Evolutionary conservation across 2,113 vertebrate genomes (phyloP).

Genomic region (Xiphophorus couchianus): DNA sequence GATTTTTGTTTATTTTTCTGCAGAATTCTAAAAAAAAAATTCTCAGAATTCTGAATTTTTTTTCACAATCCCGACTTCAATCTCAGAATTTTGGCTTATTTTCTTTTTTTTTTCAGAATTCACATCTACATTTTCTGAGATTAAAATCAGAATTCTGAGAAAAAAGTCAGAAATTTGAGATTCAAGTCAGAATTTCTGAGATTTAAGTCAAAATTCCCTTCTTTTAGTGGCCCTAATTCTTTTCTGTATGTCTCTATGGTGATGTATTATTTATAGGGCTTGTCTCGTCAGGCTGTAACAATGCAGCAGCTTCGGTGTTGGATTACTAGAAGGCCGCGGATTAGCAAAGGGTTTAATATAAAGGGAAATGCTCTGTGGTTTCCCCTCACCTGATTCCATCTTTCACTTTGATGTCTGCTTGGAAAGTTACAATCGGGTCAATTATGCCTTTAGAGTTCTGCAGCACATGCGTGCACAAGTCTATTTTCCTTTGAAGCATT

Average conservation of each 20-base stretch:
- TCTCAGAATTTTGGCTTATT: no score
- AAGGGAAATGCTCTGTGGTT: constrained; percentile 25
- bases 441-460: constrained; percentile 12
- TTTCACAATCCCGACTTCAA: no score
- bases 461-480: not conserved
- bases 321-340: constrained; percentile 23
- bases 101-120: no score
- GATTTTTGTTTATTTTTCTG: no score
- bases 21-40: no score
- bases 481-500: constrained; percentile 9
- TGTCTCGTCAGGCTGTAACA: constrained; percentile 36
- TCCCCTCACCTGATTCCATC: constrained; percentile 35
- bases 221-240: not conserved
- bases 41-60: no score
- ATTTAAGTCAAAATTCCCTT: no score
- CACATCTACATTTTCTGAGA: no score
- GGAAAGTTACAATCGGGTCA: constrained; percentile 48
- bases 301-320: constrained; percentile 10
- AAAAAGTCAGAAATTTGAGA: no score
- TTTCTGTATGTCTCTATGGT: constrained; percentile 18
- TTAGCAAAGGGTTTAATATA: constrained; percentile 26
- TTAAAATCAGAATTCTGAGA: no score
- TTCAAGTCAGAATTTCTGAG: no score
- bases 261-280: constrained; percentile 32
- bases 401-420: constrained; percentile 43